Base-by-base conservation (phyloP, 2,113 vertebrate genomes). In the Romanogobio albipinnatus region DNA sequence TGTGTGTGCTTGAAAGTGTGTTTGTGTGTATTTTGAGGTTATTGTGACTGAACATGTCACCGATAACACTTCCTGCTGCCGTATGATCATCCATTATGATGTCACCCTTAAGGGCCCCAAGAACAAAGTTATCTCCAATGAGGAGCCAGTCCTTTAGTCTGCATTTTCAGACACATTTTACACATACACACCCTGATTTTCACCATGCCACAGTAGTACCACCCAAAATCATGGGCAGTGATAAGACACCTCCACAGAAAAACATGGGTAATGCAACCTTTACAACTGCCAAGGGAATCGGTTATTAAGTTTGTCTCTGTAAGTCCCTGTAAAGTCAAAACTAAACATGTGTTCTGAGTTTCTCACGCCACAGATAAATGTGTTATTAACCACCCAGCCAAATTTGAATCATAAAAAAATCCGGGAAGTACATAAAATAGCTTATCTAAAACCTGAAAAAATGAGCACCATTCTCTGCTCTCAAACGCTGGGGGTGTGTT, bases 101-200 rank as follows among this genome's bases (percentile, higher is more conserved):
- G 92, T 94, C 92, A 92, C 90, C 89, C 90, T 86, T 88, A 74
- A 75, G 82, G 85, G 88, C 78, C 88, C 56, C 7, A 33, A 91
- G 89, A 92, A 93, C 90, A 93, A 91, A 92, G 90, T 90, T 93
- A 94, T 93, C 93, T 90, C 61, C 33, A 87, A 86, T 83, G 84
- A 90, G 91, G 91, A 91, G 80, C 56, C 79, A 26, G 61, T 7
- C 83, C 73, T 85, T 66, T 19, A 84, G 61, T 24, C 19, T 80
- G 68, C 81, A 84, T 58, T 17, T 68, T 83, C 56, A 73, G 39
- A 71, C 64, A 47, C 47, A 26, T 26, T n/a, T 22, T 19, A 43
- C 53, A 64, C 15, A 76, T 9, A 84, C 74, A 64, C 82, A 76
- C 59, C 68, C 66, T 71, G 29, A 68, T 59, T 14, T 29, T 43